Base-by-base conservation (phyloP, 1,140 invertebrate species). In the Periplaneta americana region DNA sequence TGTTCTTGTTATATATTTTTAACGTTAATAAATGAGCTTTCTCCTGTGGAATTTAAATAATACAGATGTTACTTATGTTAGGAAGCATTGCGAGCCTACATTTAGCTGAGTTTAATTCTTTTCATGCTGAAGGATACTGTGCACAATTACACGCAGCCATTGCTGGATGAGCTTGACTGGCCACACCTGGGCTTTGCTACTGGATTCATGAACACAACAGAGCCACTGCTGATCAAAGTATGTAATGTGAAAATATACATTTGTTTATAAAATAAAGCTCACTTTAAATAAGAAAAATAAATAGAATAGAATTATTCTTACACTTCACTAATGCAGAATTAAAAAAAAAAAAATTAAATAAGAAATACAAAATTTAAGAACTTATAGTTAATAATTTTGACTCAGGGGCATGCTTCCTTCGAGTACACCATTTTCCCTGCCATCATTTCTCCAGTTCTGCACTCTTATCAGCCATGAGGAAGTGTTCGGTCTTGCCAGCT, bases 141-240 rank as follows among this genome's bases (percentile, higher is more conserved):
- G 76, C 84, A 88, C 80, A 85, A 89, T 78, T 33, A 88, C 9
- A 85, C 85, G 33, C 87, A 86, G 82, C 85, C 88, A 22, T 17
- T 90, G 36, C 87, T 88, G 80, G 90, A 91, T 87, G 89, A 91
- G 85, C 75, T 90, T 22, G 89, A 91, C 81, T 91, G 90, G 90
- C 90, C 90, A 35, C 87, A 90, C 82, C 82, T 90, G n/a, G 90
- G 90, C 11, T 87, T 87, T 81, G 85, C 83, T 11, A 91, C 90
- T 83, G 90, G 90, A 87, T 85, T 82, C 81, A 85, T 82, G 78
- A 86, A 87, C 74, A 74, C 75, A 34, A 82, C 81, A 66, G 74
- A 83, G 39, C 80, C 83, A 18, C n/a, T 82, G 74, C 74, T 81
- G 74, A 80, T 84, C 18, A 75, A 82, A 75, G 80, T 83, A 77